Evolutionary conservation across 2,797 vertebrate species (phyloP).

Genomic region (Schizopygopsis pylzovi): DNA sequence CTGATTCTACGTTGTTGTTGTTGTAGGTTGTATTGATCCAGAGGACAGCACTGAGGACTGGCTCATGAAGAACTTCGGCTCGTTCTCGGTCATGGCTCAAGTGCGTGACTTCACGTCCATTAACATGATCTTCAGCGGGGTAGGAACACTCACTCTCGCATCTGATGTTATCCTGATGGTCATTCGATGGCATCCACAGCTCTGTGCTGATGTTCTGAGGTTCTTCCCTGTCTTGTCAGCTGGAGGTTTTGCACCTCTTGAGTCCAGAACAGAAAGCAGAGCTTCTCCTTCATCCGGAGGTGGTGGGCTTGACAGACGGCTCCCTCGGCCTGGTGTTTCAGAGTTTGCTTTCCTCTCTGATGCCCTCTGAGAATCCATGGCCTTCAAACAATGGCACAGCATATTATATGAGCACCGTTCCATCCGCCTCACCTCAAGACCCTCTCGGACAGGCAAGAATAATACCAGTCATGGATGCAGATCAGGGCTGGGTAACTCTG

Average conservation of each 20-base stretch:
- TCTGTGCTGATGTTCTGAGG: neutral
- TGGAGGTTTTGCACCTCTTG: constrained; percentile 79
- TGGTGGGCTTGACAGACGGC: constrained; percentile 67
- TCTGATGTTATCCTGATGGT: neutral
- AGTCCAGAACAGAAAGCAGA: constrained; percentile 77
- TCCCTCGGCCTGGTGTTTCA: constrained; percentile 72
- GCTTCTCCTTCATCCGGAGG: constrained; percentile 71
- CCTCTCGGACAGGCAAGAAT: constrained; percentile 66
- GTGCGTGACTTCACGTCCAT: constrained; percentile 74
- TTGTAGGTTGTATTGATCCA: constrained; percentile 72
- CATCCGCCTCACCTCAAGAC: constrained; percentile 43
- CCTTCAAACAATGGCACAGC: constrained; percentile 10
- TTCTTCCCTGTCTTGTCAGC: constrained; percentile 60
- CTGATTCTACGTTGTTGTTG: constrained; percentile 5
- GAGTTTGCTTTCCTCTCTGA: constrained; percentile 62
- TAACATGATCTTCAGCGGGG: constrained; percentile 78
- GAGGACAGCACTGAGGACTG: constrained; percentile 72
- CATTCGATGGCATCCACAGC: too few relatives aligned
- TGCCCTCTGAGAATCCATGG: neutral
- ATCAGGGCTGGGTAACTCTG: neutral
- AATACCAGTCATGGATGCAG: neutral
- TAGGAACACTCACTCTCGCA: constrained; percentile 45
- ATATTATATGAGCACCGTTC: constrained; percentile 9
- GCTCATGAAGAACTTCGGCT: constrained; percentile 81
- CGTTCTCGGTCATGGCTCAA: constrained; percentile 72